Conservation (phyloP, 1,140 invertebrate species). For the Listronotus bonariensis region DNA sequence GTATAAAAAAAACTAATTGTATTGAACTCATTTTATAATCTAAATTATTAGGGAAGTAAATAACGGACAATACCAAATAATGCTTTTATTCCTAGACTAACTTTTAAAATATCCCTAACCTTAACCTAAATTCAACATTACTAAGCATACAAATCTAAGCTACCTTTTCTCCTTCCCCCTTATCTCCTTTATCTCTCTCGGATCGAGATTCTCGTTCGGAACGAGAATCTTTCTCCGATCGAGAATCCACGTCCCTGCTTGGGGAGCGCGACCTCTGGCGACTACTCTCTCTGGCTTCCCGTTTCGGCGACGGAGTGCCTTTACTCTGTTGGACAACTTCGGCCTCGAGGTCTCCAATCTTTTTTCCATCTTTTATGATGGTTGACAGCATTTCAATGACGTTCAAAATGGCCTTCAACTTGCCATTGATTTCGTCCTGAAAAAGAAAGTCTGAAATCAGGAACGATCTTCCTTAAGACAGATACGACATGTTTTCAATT, state of each 20-base stretch:
- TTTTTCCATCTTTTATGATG: slow-evolving; percentile 67
- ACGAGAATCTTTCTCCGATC: background rate
- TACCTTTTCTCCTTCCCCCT: slow-evolving; percentile 3
- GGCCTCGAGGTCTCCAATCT: slow-evolving; percentile 43
- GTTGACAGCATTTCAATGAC: slow-evolving; percentile 82
- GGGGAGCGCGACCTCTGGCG: slow-evolving; percentile 45
- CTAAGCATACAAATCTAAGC: background rate
- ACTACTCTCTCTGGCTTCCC: slow-evolving; percentile 21
- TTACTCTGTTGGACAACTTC: slow-evolving; percentile 20
- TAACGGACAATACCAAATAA: too few species aligned
- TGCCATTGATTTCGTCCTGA: slow-evolving; percentile 80
- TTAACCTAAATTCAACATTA: too few species aligned
- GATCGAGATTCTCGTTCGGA: too few species aligned
- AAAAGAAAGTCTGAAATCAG: slow-evolving; percentile 34
- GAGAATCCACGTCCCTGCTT: slow-evolving; percentile 11
- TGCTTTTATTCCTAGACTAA: too few species aligned
- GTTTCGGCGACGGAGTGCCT: slow-evolving; percentile 24
- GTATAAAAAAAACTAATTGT: too few species aligned
- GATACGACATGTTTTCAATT: too few species aligned
- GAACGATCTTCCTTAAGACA: background rate
- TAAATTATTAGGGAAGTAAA: background rate
- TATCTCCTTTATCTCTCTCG: background rate
- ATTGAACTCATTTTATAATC: too few species aligned
- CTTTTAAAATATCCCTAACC: too few species aligned
- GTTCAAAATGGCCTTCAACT: slow-evolving; percentile 80